phyloP scores from a whole-genome alignment of 2,797 vertebrate species.

The Paramormyrops hopkinsi region DNA sequence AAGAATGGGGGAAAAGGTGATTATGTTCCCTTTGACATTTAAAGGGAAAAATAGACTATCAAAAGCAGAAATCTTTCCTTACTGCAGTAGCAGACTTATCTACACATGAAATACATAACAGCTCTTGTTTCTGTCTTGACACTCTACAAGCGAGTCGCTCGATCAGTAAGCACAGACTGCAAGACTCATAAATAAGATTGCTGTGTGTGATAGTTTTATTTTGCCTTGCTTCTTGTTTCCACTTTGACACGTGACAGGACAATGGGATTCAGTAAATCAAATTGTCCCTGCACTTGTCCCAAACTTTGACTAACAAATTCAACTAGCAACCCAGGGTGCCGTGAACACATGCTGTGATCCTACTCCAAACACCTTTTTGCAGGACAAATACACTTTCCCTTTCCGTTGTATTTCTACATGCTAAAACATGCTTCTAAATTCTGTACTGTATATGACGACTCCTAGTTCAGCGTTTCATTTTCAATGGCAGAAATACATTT shows the following conservation, averaged over 20 bases:
- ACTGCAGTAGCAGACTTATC: slow-evolving; percentile 6
- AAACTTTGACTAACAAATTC: slow-evolving; percentile 8
- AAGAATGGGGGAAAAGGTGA: not conserved
- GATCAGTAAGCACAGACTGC: not conserved
- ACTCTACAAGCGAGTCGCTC: not conserved
- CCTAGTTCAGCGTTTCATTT: not conserved
- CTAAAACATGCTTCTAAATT: not conserved
- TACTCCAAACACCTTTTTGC: not conserved
- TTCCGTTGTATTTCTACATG: not conserved
- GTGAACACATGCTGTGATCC: not conserved
- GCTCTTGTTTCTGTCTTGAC: not conserved
- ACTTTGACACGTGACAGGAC: not conserved
- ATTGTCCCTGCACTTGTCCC: not conserved
- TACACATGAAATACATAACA: slow-evolving; percentile 1
- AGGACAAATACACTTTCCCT: not conserved
- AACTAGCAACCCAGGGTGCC: not conserved
- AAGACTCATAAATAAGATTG: not conserved
- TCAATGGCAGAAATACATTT: not conserved
- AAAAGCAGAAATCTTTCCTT: not conserved
- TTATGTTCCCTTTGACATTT: slow-evolving; percentile 15
- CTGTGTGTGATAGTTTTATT: not conserved
- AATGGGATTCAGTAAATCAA: slow-evolving; percentile 12
- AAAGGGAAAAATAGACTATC: not conserved
- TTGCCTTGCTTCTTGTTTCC: not conserved
- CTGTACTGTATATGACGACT: not conserved